Evolutionary conservation across 2,888 invertebrate species (phyloP).

Genomic region (Drosophila gaucha): DNA sequence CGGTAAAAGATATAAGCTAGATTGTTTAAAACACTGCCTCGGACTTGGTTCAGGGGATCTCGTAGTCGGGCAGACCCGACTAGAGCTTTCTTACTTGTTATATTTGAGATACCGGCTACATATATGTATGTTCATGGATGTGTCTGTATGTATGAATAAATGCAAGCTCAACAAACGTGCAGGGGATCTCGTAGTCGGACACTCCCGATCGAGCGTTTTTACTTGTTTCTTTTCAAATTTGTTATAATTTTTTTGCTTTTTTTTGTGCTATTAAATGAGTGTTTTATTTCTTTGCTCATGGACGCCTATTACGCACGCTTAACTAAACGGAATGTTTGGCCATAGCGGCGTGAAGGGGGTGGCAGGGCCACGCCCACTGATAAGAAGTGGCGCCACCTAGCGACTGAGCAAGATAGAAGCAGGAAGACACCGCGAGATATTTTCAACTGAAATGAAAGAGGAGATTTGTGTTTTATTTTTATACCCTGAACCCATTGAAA

Average conservation of each 20-base stretch:
- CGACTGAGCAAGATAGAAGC: slow-evolving; percentile 17
- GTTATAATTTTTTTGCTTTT: slow-evolving; percentile 4
- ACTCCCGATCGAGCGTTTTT: too few relatives aligned
- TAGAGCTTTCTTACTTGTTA: too few relatives aligned
- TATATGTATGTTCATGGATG: too few relatives aligned
- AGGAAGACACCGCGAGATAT: slow-evolving; percentile 14
- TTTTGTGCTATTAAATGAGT: slow-evolving; percentile 21
- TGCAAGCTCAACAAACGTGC: too few relatives aligned
- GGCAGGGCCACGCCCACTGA: slow-evolving; percentile 46
- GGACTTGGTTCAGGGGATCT: too few relatives aligned
- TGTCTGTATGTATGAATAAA: too few relatives aligned
- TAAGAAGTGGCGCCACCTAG: slow-evolving; percentile 56
- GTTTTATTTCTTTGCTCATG: slow-evolving; percentile 65
- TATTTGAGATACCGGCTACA: too few relatives aligned
- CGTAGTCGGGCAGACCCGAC: too few relatives aligned
- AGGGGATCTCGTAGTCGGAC: too few relatives aligned
- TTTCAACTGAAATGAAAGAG: slow-evolving; percentile 12
- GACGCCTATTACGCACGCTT: slow-evolving; percentile 60
- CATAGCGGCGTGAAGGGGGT: not conserved
- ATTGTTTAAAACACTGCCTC: too few relatives aligned
- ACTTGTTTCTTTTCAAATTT: slow-evolving; percentile 1
- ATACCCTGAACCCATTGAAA: too few relatives aligned
- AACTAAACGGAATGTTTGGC: not conserved
- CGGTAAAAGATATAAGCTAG: too few relatives aligned
- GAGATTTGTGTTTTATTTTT: slow-evolving; percentile 8